A percentile compares a stretch with the other conserved stretches of the same genome.
Evolutionary conservation across 2,888 invertebrate genomes (phyloP).

Genomic region (Neoscelio sp.): DNA sequence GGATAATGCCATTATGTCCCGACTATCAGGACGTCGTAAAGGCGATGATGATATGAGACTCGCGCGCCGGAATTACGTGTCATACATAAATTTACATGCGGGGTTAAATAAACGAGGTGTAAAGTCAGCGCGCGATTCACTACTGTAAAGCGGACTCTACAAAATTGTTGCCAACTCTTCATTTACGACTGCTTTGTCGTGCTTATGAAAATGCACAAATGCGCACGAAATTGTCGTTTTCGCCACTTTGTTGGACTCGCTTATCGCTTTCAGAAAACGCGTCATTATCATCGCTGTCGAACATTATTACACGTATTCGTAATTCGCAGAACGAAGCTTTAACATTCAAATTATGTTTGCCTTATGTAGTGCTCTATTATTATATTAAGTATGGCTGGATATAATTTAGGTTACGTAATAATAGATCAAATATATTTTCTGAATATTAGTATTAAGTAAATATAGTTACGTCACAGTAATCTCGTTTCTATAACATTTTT

Average conservation of each 20-base stretch:
- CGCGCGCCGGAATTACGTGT: constrained; percentile 56
- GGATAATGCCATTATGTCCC: constrained; percentile 61
- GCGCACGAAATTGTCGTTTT: constrained; percentile 7
- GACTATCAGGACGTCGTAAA: constrained; percentile 65
- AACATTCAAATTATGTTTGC: constrained; percentile 1
- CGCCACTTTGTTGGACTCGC: background rate
- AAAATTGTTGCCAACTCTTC: constrained; percentile 19
- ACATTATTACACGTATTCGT: constrained; percentile 1
- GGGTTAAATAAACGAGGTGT: constrained; percentile 60
- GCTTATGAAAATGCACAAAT: constrained; percentile 15
- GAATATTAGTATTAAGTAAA: no score
- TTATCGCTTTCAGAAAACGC: constrained; percentile 2
- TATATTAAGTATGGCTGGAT: background rate
- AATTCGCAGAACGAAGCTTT: background rate
- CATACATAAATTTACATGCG: constrained; percentile 65
- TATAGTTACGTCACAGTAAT: no score
- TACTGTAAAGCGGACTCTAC: constrained; percentile 15
- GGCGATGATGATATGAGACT: constrained; percentile 62
- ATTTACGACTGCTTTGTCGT: constrained; percentile 18
- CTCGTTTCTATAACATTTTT: no score
- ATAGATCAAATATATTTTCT: no score
- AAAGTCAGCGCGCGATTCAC: constrained; percentile 46
- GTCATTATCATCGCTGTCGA: background rate
- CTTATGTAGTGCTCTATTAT: constrained; percentile 1
- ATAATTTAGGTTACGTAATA: no score